These are phyloP conservation scores for Pachyrhynchus sulphureomaculatus DNA, from an alignment of 1,140 invertebrate species.

Conservation along the genomic window DNA sequence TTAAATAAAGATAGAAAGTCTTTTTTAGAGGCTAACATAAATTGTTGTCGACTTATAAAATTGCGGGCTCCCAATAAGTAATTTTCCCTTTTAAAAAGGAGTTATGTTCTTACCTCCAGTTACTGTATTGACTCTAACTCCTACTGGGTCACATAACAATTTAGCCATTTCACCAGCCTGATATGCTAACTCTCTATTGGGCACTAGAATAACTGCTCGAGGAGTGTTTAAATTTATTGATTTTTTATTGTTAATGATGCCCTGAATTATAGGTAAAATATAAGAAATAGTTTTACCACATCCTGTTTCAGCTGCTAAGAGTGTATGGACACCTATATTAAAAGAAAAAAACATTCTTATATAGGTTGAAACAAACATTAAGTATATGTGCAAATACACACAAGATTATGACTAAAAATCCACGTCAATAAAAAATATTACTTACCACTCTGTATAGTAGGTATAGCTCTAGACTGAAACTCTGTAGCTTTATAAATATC, in stretches of 20 bases:
- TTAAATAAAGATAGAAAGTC: not conserved
- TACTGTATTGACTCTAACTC: slow-evolving; percentile 62
- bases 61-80: too few relatives aligned
- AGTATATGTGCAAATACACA: too few relatives aligned
- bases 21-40: too few relatives aligned
- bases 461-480: slow-evolving; percentile 67
- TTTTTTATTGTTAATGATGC: slow-evolving; percentile 61
- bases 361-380: too few relatives aligned
- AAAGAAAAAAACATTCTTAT: too few relatives aligned
- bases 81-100: too few relatives aligned
- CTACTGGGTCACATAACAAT: slow-evolving; percentile 58
- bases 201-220: slow-evolving; percentile 75
- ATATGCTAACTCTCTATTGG: slow-evolving; percentile 76
- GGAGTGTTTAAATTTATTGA: slow-evolving; percentile 64
- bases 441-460: slow-evolving; percentile 57
- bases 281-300: slow-evolving; percentile 93
- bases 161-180: slow-evolving; percentile 64
- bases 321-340: slow-evolving; percentile 61
- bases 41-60: too few relatives aligned
- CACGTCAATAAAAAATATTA: not conserved
- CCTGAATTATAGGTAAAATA: slow-evolving; percentile 79
- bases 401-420: too few relatives aligned
- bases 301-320: slow-evolving; percentile 88
- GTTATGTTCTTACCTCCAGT: slow-evolving; percentile 61
- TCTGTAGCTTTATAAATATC: slow-evolving; percentile 60